Percentiles rank a stretch among this genome's conserved stretches.
Evolutionary conservation across 2,888 invertebrate genomes (phyloP).

Genomic region (Nyleta sp.): DNA sequence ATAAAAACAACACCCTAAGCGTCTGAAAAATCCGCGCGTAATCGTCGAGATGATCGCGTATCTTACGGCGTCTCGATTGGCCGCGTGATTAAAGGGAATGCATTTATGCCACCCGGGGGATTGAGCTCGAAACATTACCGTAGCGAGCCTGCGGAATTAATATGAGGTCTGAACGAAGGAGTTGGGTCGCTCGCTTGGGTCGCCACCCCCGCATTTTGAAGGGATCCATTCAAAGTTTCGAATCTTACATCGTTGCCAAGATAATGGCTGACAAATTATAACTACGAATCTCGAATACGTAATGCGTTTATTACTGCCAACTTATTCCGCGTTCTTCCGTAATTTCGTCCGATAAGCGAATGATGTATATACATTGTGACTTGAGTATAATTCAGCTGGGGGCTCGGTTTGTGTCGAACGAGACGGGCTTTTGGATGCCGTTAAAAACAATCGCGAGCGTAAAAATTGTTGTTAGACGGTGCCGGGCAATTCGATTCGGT

Average conservation of each 20-base stretch:
- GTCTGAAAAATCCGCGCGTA: slow-evolving; percentile 66
- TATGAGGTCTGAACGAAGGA: slow-evolving; percentile 73
- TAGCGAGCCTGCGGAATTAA: slow-evolving; percentile 78
- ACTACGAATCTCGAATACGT: slow-evolving; percentile 76
- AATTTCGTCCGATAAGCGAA: slow-evolving; percentile 64
- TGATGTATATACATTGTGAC: slow-evolving; percentile 4
- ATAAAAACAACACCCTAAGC: slow-evolving; percentile 21
- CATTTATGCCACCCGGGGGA: slow-evolving; percentile 79
- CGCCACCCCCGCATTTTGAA: slow-evolving; percentile 60
- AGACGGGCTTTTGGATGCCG: neutral
- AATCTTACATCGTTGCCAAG: slow-evolving; percentile 75
- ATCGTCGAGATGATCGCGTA: slow-evolving; percentile 80
- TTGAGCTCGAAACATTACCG: slow-evolving; percentile 73
- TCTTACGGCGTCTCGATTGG: slow-evolving; percentile 79
- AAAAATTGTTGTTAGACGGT: slow-evolving; percentile 9
- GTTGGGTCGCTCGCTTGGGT: slow-evolving; percentile 46
- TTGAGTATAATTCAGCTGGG: slow-evolving; percentile 7
- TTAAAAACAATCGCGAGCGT: slow-evolving; percentile 27
- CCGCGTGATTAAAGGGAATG: slow-evolving; percentile 80
- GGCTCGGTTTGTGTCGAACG: neutral
- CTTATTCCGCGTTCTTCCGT: slow-evolving; percentile 55
- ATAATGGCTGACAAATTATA: slow-evolving; percentile 79
- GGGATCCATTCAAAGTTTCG: slow-evolving; percentile 76
- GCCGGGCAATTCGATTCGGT: slow-evolving; percentile 71
- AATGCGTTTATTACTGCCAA: slow-evolving; percentile 69